A percentile compares a stretch with the other conserved stretches of the same genome.
Conservation (phyloP, 2,797 vertebrate species). For the Thalassophryne amazonica region DNA sequence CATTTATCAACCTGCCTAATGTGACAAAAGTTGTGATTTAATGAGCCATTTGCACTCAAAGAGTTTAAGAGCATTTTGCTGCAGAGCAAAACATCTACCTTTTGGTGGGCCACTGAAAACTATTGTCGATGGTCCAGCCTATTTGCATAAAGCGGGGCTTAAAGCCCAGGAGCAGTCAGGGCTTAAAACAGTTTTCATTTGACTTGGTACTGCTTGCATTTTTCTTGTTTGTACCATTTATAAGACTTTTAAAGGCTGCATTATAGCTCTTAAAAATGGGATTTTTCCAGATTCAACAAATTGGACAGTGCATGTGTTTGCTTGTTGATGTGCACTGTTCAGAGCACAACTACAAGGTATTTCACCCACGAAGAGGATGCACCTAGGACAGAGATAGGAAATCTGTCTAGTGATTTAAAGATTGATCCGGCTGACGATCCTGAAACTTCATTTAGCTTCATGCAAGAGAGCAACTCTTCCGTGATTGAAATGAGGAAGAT, state of each 20-base stretch:
- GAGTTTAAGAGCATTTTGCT: conserved; percentile 37
- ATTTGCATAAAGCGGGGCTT: conserved; percentile 75
- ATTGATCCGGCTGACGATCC: conserved; percentile 65
- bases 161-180: conserved; percentile 45
- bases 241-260: conserved; percentile 8
- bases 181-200: conserved; percentile 22
- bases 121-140: conserved; percentile 63
- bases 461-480: conserved; percentile 74
- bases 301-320: conserved; percentile 32
- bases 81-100: conserved; percentile 49
- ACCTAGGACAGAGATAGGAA: conserved; percentile 68
- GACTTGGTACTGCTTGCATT: conserved; percentile 9
- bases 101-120: conserved; percentile 57
- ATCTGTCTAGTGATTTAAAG: conserved; percentile 67
- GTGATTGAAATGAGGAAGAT: conserved; percentile 63
- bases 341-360: conserved; percentile 69
- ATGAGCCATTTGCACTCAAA: conserved; percentile 57
- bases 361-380: conserved; percentile 72
- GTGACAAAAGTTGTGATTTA: too few species aligned
- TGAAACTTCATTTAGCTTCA: conserved; percentile 68
- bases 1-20: too few species aligned
- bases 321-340: conserved; percentile 33
- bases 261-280: conserved; percentile 43
- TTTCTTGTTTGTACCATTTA: conserved; percentile 20
- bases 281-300: conserved; percentile 12